These are phyloP conservation scores for Pipistrellus pygmaeus DNA, from an alignment of 2,797 vertebrate genomes.

Conservation along the genomic window DNA sequence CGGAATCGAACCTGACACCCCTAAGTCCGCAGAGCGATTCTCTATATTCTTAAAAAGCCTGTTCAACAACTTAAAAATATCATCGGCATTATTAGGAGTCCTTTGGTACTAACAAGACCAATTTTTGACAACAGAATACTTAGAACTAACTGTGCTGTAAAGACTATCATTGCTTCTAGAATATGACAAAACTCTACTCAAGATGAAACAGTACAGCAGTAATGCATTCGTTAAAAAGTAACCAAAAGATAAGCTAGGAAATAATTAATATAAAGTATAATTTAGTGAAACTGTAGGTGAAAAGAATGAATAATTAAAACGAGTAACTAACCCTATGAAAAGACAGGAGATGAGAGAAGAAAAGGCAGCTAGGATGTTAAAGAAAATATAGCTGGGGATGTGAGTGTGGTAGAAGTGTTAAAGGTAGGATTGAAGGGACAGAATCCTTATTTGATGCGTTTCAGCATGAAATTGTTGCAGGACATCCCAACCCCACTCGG, in stretches of 20 bases:
- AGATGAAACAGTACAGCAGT: neutral
- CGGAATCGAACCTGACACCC: too few species aligned
- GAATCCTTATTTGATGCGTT: constrained; percentile 25
- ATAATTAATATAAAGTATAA: neutral
- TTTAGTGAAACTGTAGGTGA: constrained; percentile 4
- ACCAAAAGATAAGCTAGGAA: neutral
- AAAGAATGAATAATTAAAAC: neutral
- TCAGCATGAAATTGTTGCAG: neutral
- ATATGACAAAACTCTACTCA: neutral
- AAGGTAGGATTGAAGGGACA: neutral
- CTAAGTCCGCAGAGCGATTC: too few species aligned
- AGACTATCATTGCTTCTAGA: neutral
- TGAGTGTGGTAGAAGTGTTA: neutral
- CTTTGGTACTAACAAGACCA: neutral
- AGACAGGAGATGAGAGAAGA: neutral
- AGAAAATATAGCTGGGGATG: neutral
- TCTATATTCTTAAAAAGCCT: neutral
- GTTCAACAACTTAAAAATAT: constrained; percentile 6
- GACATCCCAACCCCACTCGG: neutral
- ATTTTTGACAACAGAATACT: neutral
- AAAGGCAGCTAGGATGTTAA: constrained; percentile 42
- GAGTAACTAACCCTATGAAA: neutral
- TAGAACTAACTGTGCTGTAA: neutral
- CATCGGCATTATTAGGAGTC: neutral
- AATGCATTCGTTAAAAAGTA: constrained; percentile 24